Evolutionary conservation across 2,113 vertebrate genomes (phyloP).

Genomic region (Columba livia): DNA sequence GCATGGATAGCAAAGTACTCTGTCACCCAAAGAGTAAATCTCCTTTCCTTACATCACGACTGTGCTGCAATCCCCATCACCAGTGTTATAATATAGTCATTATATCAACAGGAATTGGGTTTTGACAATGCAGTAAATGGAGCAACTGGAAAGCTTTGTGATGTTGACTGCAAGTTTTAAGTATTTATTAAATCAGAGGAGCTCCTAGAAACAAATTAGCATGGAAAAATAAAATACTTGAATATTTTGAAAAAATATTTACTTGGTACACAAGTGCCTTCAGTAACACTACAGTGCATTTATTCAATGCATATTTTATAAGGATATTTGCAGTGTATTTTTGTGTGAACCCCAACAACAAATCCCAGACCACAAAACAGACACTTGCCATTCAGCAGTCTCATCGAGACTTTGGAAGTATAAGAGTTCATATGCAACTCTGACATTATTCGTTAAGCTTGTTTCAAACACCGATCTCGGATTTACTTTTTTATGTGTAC

Average conservation of each 20-base stretch:
- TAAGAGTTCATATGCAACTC: background rate
- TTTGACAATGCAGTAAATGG: background rate
- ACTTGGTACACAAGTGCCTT: background rate
- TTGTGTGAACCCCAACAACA: background rate
- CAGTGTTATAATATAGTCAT: background rate
- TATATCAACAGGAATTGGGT: background rate
- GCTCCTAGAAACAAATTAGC: background rate
- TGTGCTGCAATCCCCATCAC: background rate
- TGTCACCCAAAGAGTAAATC: background rate
- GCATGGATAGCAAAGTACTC: background rate
- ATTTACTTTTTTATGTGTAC: background rate
- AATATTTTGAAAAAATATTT: background rate
- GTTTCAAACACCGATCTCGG: background rate
- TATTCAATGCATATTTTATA: background rate
- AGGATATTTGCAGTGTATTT: background rate
- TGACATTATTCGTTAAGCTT: background rate
- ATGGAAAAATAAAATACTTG: background rate
- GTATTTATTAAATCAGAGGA: background rate
- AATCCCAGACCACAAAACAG: background rate
- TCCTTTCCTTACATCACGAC: rapidly evolving
- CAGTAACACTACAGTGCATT: background rate
- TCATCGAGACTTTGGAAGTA: background rate
- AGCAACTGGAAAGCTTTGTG: background rate
- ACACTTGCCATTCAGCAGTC: background rate
- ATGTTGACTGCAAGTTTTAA: background rate